Evolutionary conservation across 1,140 invertebrate species (phyloP).

Genomic region (Scaptomyza graminum): DNA sequence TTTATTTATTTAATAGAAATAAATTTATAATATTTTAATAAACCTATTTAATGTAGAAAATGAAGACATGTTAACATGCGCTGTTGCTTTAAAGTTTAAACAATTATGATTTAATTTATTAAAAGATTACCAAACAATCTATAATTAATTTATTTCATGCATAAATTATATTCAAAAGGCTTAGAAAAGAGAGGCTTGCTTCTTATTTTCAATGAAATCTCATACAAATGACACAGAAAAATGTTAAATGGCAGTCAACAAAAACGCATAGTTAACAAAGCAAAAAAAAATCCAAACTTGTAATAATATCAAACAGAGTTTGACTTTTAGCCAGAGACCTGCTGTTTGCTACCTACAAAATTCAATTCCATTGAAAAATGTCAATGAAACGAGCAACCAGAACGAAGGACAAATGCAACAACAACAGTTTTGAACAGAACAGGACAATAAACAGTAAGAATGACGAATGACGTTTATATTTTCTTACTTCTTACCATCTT

Average conservation of each 20-base stretch:
- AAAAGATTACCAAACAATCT: no score
- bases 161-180: background rate
- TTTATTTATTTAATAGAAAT: no score
- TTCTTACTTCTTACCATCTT: slow-evolving; percentile 13
- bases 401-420: slow-evolving; percentile 12
- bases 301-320: slow-evolving; percentile 71
- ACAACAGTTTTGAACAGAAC: slow-evolving; percentile 6
- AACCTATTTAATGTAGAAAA: no score
- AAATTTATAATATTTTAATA: no score
- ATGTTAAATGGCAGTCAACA: slow-evolving; percentile 35
- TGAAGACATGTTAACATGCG: no score
- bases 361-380: slow-evolving; percentile 55
- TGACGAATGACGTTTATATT: slow-evolving; percentile 71
- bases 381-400: slow-evolving; percentile 9
- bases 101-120: no score
- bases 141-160: no score
- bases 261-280: slow-evolving; percentile 47
- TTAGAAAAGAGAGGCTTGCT: background rate
- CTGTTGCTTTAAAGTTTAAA: no score
- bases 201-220: slow-evolving; percentile 47
- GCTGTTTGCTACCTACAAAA: slow-evolving; percentile 24
- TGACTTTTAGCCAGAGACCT: slow-evolving; percentile 56
- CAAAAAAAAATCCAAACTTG: slow-evolving; percentile 21
- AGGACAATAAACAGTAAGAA: slow-evolving; percentile 65
- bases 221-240: slow-evolving; percentile 13